phyloP scores from a whole-genome alignment of 2,797 vertebrate species.

The Halcyon chelicuti region DNA sequence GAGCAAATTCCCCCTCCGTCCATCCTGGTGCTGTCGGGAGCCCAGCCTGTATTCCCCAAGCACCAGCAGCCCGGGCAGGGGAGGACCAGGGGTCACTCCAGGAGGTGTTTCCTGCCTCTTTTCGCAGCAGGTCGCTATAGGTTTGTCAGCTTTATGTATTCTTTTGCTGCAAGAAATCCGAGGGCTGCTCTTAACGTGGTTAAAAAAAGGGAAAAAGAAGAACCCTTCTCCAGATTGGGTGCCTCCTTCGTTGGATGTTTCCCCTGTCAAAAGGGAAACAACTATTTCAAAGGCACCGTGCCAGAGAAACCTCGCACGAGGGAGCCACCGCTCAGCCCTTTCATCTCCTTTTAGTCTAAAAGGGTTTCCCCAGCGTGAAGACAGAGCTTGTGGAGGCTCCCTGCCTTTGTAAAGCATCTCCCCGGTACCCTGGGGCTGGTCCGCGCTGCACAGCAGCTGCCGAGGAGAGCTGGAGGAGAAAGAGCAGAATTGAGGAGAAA shows the following conservation, averaged over 20 bases:
- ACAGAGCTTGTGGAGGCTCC: background rate
- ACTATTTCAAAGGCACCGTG: background rate
- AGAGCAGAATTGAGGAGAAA: background rate
- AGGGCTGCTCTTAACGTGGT: background rate
- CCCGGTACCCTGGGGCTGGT: background rate
- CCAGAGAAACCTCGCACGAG: background rate
- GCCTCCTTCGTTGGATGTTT: background rate
- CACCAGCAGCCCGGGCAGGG: background rate
- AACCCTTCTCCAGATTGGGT: background rate
- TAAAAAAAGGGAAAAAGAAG: background rate
- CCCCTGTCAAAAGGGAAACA: background rate
- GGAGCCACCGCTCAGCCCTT: background rate
- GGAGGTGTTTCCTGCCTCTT: background rate
- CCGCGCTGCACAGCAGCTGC: accelerated
- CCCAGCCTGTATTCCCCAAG: background rate
- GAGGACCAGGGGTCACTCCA: background rate
- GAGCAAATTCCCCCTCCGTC: background rate
- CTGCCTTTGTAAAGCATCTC: background rate
- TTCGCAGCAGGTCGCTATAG: background rate
- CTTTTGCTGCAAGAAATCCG: background rate
- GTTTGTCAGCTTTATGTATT: background rate
- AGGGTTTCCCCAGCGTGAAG: background rate
- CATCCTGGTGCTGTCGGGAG: background rate
- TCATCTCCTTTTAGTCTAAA: background rate
- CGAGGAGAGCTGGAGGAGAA: background rate